Percentiles rank a stretch among this genome's conserved stretches.
Evolutionary conservation across 2,113 vertebrate species (phyloP).

Genomic region (Xyliphius kryptos): DNA sequence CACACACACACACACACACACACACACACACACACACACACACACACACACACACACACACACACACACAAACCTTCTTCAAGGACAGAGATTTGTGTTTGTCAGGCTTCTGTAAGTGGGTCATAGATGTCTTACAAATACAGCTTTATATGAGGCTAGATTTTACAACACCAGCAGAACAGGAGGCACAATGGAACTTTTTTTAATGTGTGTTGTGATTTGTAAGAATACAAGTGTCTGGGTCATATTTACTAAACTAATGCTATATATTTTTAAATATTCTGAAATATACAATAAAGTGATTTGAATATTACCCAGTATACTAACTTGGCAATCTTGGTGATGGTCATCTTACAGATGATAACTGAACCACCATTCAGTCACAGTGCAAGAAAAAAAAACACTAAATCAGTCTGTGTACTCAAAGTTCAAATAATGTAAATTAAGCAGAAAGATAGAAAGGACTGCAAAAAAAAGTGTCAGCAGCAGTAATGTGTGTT

Average conservation of each 20-base stretch:
- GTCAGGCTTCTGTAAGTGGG: slow-evolving; percentile 18
- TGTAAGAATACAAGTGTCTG: no score
- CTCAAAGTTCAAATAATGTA: no score
- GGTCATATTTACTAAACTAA: no score
- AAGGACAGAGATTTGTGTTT: slow-evolving; percentile 1
- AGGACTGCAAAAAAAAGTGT: no score
- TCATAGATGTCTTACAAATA: slow-evolving; percentile 3
- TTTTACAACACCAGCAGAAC: slow-evolving; percentile 8
- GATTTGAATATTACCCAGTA: no score
- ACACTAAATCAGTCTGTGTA: neutral
- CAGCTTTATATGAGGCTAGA: slow-evolving; percentile 7
- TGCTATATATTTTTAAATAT: no score
- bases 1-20: slow-evolving; percentile 14
- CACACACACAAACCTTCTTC: neutral
- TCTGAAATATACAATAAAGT: no score
- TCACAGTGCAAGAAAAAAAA: neutral
- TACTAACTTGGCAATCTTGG: neutral
- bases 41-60: neutral
- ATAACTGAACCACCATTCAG: slow-evolving; percentile 14
- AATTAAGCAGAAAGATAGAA: no score
- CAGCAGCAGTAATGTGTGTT: no score
- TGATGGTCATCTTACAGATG: slow-evolving; percentile 26
- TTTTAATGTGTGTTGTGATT: neutral
- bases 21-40: neutral
- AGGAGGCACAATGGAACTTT: slow-evolving; percentile 1